Conservation (phyloP, 1,140 invertebrate species). For the Drosophila nasuta region DNA sequence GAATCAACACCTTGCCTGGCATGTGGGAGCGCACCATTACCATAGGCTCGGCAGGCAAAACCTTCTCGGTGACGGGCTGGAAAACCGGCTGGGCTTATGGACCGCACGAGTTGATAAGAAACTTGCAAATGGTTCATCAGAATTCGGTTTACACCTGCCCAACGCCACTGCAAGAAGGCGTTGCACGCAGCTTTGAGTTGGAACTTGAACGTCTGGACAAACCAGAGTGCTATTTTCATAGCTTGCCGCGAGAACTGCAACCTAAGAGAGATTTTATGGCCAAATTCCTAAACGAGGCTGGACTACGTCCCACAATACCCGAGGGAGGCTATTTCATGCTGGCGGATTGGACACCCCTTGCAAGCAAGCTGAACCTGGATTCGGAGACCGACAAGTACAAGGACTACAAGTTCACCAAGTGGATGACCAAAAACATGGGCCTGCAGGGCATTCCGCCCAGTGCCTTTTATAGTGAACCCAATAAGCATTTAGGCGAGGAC, state of each 20-base stretch:
- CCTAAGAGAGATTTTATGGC: conserved; percentile 95
- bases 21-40: conserved; percentile 99
- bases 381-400: conserved; percentile 90
- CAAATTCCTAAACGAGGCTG: conserved; percentile 90
- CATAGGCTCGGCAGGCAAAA: conserved; percentile 98
- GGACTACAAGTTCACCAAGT: conserved; percentile 97
- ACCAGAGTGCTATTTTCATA: conserved; percentile 94
- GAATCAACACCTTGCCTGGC: conserved; percentile 96
- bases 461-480: conserved; percentile 94
- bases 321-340: conserved; percentile 99
- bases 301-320: conserved; percentile 96
- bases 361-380: conserved; percentile 87
- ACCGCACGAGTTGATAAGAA: conserved; percentile 91
- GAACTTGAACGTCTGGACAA: conserved; percentile 90
- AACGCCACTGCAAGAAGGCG: conserved; percentile 96
- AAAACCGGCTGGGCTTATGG: conserved; percentile 99
- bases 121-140: conserved; percentile 96
- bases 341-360: conserved; percentile 94
- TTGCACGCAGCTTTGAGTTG: conserved; percentile 94
- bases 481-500: conserved; percentile 95
- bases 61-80: conserved; percentile 99
- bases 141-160: conserved; percentile 96
- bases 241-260: conserved; percentile 91
- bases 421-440: conserved; percentile 97
- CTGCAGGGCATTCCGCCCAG: conserved; percentile 97